Conservation (phyloP, 2,113 vertebrate genomes). For the Probosciger aterrimus region DNA sequence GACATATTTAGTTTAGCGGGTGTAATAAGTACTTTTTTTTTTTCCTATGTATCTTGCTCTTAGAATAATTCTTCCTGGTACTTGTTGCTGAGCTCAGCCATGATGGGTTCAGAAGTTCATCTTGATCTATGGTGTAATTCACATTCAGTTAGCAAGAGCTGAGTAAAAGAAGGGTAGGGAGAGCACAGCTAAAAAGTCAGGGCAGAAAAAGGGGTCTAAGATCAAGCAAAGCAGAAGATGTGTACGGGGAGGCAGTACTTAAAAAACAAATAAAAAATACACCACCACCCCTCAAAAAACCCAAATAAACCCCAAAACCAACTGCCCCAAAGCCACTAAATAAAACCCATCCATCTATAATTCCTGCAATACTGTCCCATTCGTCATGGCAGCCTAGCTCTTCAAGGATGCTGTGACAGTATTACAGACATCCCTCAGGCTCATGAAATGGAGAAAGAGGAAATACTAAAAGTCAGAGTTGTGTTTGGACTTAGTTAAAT, state of each 20-base stretch:
- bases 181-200: background rate
- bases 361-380: background rate
- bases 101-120: background rate
- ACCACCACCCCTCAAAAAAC: background rate
- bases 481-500: background rate
- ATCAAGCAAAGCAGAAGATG: background rate
- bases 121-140: background rate
- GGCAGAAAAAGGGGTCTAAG: background rate
- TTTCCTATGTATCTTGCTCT: background rate
- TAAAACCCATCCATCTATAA: rapidly evolving
- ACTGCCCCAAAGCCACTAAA: background rate
- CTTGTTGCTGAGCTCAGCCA: background rate
- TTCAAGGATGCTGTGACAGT: background rate
- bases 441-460: background rate
- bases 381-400: background rate
- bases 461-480: background rate
- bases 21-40: background rate
- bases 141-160: background rate
- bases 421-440: background rate
- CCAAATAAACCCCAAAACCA: background rate
- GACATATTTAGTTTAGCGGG: background rate
- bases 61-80: background rate
- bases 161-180: background rate
- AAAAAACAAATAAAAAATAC: background rate
- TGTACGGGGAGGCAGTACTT: background rate